phyloP scores from a whole-genome alignment of 2,113 vertebrate genomes.

The Chaenocephalus aceratus region DNA sequence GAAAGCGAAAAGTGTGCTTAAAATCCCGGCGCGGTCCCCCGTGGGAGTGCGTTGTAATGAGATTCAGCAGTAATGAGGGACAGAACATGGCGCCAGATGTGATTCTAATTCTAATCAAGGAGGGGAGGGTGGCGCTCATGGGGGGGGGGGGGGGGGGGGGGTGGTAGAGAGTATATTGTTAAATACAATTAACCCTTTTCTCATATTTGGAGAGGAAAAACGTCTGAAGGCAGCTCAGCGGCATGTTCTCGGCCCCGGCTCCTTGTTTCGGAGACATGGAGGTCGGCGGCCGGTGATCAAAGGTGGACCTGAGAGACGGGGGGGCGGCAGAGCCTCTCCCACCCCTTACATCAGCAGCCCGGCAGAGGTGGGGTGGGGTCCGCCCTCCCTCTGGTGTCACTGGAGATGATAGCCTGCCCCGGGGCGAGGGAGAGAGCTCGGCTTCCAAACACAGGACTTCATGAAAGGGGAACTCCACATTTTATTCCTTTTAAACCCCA shows the following conservation, averaged over 20 bases:
- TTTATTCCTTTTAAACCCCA: conserved; percentile 31
- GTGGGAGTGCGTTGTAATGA: conserved; percentile 79
- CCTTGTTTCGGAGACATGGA: conserved; percentile 55
- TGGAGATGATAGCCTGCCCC: conserved; percentile 73
- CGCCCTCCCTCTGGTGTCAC: conserved; percentile 67
- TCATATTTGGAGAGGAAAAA: conserved; percentile 68
- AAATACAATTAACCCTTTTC: conserved; percentile 85
- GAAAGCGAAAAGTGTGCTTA: conserved; percentile 79
- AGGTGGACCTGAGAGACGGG: conserved; percentile 62
- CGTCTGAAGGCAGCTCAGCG: conserved; percentile 45
- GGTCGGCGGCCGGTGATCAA: conserved; percentile 73
- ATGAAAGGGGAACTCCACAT: conserved; percentile 60
- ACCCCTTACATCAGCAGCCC: conserved; percentile 46
- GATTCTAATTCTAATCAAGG: conserved; percentile 86
- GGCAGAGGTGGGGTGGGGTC: conserved; percentile 42
- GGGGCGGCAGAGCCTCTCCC: conserved; percentile 46
- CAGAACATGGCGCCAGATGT: conserved; percentile 83
- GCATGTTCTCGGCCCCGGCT: conserved; percentile 23
- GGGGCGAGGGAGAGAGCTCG: conserved; percentile 60
- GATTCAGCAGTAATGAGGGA: conserved; percentile 87
- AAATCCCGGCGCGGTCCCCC: conserved; percentile 73
- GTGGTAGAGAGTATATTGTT: conserved; percentile 81
- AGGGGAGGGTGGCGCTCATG: conserved; percentile 51
- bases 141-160: background rate
- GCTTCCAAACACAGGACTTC: conserved; percentile 50